phyloP scores from a whole-genome alignment of 2,888 invertebrate genomes.

The Pyrrhosoma nymphula region DNA sequence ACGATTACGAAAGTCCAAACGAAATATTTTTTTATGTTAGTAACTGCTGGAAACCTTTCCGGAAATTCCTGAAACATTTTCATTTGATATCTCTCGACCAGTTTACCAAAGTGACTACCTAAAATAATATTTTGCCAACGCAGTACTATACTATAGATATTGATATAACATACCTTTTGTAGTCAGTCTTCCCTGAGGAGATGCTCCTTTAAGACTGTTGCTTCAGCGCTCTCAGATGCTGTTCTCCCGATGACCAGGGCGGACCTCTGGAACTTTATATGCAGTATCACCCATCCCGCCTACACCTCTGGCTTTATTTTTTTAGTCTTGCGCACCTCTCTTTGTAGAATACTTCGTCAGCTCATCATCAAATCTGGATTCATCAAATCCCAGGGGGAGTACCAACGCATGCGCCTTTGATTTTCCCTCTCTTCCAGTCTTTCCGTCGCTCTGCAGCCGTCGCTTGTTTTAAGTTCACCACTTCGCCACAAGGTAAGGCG shows the following conservation, averaged over 20 bases:
- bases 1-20: too few relatives aligned
- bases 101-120: too few relatives aligned
- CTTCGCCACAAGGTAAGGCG: slow-evolving; percentile 26
- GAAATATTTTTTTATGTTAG: too few relatives aligned
- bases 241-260: slow-evolving; percentile 40
- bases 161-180: slow-evolving; percentile 26
- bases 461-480: background rate
- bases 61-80: too few relatives aligned
- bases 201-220: slow-evolving; percentile 46
- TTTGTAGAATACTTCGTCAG: slow-evolving; percentile 48
- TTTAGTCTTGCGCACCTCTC: slow-evolving; percentile 61
- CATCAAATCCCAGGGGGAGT: slow-evolving; percentile 46
- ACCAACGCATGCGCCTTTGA: slow-evolving; percentile 63
- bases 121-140: too few relatives aligned
- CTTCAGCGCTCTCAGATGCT: slow-evolving; percentile 58
- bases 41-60: too few relatives aligned
- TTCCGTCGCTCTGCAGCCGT: background rate
- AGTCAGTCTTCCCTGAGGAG: slow-evolving; percentile 35
- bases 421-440: slow-evolving; percentile 59
- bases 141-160: background rate
- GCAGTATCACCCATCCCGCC: slow-evolving; percentile 58
- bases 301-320: slow-evolving; percentile 55
- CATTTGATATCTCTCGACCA: too few relatives aligned
- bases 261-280: slow-evolving; percentile 55
- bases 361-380: slow-evolving; percentile 55